Evolutionary conservation across 1,140 invertebrate genomes (phyloP), one percentile per base, ranked within the genome.

Genomic region (Myzus persicae): DNA sequence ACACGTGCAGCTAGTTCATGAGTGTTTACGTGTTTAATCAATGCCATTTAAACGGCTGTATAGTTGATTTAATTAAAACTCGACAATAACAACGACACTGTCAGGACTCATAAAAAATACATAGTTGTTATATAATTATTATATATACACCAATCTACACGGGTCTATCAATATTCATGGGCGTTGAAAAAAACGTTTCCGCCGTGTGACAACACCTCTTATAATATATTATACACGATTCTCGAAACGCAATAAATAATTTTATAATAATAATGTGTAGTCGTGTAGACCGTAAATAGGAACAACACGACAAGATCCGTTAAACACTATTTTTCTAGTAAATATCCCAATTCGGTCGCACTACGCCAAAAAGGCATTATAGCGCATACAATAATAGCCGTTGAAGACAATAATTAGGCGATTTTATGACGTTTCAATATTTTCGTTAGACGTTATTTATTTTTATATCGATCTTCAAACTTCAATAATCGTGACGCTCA

Each of bases 31-130:
- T 89, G n/a, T 89, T 51, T 89, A 89, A 89, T 89, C 87, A 48
- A 51, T 89, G 87, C 26, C n/a, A 1, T 89, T 88, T 51, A 44
- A 87, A 44, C 84, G 42, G 31, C 36, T 8, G 42, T 44, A 44
- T 6, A n/a, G 85, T 88, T n/a, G 85, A 48, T 88, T 88, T 48
- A 88, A 88, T 88, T 88, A 89, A 89, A 89, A 89, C 14, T 22
- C 87, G 22, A 89, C 87, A 87, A 87, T 87, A 46, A 87, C 42
- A 44, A 76, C 44, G 11, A 89, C 46, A 38, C 46, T 7, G 46
- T 1, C 87, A 14, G n/a, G 7, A 89, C 46, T 40, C 38, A 26
- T 54, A 89, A 54, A 54, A 51, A 54, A 51, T 38, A 48, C 20
- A 51, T 24, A 46, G 44, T 48, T 87, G 38, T 26, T 42, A 42